phyloP scores from a whole-genome alignment of 2,113 vertebrate species.

The Chelonoidis abingdonii region DNA sequence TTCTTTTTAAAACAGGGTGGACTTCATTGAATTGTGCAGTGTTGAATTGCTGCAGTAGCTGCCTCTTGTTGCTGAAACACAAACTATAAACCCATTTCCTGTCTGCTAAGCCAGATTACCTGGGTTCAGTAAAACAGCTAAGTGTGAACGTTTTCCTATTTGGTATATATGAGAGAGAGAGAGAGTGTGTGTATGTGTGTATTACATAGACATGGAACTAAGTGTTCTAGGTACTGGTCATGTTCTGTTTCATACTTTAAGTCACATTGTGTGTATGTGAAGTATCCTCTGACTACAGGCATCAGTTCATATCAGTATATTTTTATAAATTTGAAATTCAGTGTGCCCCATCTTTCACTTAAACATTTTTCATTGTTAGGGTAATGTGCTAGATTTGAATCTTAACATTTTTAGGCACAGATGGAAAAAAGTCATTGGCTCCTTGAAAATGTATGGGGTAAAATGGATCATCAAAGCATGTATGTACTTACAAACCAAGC shows the following conservation, averaged over 20 bases:
- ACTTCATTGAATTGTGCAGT: slow-evolving; percentile 77
- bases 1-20: slow-evolving; percentile 77
- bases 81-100: slow-evolving; percentile 74
- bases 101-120: slow-evolving; percentile 68
- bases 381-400: slow-evolving; percentile 77
- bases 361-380: slow-evolving; percentile 72
- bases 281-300: slow-evolving; percentile 77
- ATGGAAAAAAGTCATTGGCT: slow-evolving; percentile 79
- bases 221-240: slow-evolving; percentile 73
- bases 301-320: slow-evolving; percentile 84
- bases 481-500: slow-evolving; percentile 85
- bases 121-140: slow-evolving; percentile 61
- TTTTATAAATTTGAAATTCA: slow-evolving; percentile 84
- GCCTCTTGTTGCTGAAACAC: slow-evolving; percentile 77
- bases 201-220: slow-evolving; percentile 70
- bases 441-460: slow-evolving; percentile 76
- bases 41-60: slow-evolving; percentile 78
- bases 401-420: slow-evolving; percentile 81
- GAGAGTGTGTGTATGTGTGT: not conserved
- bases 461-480: slow-evolving; percentile 80
- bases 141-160: slow-evolving; percentile 51
- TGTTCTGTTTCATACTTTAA: slow-evolving; percentile 72
- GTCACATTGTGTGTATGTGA: slow-evolving; percentile 75
- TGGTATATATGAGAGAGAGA: slow-evolving; percentile 55
- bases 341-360: slow-evolving; percentile 76